Evolutionary conservation across 2,113 vertebrate genomes (phyloP), one percentile per base, ranked within the genome.

Genomic region (Bucco capensis): DNA sequence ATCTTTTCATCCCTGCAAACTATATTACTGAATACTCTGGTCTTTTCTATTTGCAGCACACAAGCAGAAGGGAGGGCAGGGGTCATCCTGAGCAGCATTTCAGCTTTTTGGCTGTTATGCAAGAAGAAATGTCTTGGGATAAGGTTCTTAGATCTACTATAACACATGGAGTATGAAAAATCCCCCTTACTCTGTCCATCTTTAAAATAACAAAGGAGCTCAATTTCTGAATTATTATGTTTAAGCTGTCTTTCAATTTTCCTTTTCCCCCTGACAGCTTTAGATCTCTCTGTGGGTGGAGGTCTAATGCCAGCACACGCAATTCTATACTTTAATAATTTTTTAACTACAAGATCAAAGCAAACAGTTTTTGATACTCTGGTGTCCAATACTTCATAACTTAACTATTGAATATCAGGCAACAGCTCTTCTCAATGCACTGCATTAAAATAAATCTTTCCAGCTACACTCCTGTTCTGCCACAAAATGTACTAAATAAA

Each of bases 291-390:
- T 90, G 88, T 94, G 88, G 78, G 83, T 96, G 84, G 83, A 95
- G 84, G 89, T 93, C 94, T 95, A 86, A 91, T 91, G 95, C 90
- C 35, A 10, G 89, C 92, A 92, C 81, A 93, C 75, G 93, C 61
- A 95, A 96, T 96, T 93, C 86, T 84, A 96, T 88, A 94, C 88
- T 96, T 96, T 92, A 96, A 96, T 94, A 31, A 93, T 96, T 97
- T 96, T 96, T 91, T 94, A 96, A 96, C 75, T 82, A 70, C 61
- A 86, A 77, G 94, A 97, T 96, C 86, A 95, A 96, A 96, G 92
- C 37, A 90, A 93, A 46, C 49, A 74, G 51, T 40, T 65, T 95
- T 96, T 96, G 88, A 92, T 94, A 80, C 71, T 91, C 64, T 62
- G 64, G 60, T 85, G 78, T 93, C 91, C 74, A 0, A 78, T 83